Evolutionary conservation across 2,113 vertebrate genomes (phyloP).

Genomic region (Cathartes aura): DNA sequence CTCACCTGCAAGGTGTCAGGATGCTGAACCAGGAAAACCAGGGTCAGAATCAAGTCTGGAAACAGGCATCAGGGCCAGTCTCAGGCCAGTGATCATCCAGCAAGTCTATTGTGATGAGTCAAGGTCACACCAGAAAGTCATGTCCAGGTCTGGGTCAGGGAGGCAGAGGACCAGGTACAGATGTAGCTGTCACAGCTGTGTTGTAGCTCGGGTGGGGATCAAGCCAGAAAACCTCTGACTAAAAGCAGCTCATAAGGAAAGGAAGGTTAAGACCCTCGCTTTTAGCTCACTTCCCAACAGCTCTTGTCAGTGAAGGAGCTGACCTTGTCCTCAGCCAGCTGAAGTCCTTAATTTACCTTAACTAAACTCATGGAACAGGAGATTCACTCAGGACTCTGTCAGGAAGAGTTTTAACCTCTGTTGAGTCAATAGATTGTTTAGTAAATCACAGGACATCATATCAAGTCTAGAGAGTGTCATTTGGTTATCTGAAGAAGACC

Average conservation of each 20-base stretch:
- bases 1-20: not conserved
- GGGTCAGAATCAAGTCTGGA: not conserved
- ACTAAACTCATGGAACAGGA: not conserved
- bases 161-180: not conserved
- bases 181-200: not conserved
- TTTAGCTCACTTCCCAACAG: not conserved
- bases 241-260: not conserved
- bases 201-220: not conserved
- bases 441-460: not conserved
- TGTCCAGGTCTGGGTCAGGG: not conserved
- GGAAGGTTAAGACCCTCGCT: fast-evolving
- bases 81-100: not conserved
- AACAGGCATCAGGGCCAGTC: not conserved
- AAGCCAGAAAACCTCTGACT: not conserved
- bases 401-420: not conserved
- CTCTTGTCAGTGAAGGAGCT: not conserved
- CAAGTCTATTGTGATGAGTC: not conserved
- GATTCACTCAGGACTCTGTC: not conserved
- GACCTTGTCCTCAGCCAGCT: not conserved
- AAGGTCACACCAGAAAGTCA: not conserved
- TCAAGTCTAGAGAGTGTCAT: not conserved
- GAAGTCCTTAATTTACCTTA: not conserved
- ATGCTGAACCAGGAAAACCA: not conserved
- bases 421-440: not conserved
- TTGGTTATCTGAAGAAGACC: not conserved